Evolutionary conservation across 2,797 vertebrate species (phyloP).

Genomic region (Vipera ursinii): DNA sequence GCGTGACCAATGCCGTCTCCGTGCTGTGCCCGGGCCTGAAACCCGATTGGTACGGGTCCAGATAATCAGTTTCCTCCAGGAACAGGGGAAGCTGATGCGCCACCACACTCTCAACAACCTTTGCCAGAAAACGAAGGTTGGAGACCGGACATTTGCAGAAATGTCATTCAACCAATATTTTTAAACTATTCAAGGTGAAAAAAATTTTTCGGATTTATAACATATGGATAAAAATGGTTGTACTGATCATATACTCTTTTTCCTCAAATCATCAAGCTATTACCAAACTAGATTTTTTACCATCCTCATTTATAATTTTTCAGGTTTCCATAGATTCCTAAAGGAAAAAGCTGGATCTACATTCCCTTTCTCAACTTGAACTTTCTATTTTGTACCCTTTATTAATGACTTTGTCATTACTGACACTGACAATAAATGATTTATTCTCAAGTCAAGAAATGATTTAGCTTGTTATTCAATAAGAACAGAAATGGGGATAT

Average conservation of each 20-base stretch:
- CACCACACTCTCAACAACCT: no score
- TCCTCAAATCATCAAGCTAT: background rate
- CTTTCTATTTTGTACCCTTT: background rate
- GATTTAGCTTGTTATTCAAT: background rate
- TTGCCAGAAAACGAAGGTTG: no score
- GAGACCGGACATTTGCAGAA: no score
- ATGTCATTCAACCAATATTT: background rate
- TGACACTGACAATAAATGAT: conserved; percentile 40
- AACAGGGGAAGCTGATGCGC: no score
- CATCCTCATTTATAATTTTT: background rate
- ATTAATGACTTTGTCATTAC: background rate
- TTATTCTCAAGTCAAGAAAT: background rate
- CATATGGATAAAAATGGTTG: background rate
- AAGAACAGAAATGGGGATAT: background rate
- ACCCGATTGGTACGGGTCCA: no score
- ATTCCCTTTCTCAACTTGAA: accelerated
- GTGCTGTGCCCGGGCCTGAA: no score
- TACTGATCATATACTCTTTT: background rate
- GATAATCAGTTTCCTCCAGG: no score
- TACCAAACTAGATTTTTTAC: background rate
- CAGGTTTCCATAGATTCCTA: conserved; percentile 21
- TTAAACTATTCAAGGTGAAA: background rate
- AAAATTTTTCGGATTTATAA: background rate
- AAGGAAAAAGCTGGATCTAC: background rate
- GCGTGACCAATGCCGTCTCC: no score